Percentiles rank a stretch among this genome's conserved stretches.
These are phyloP conservation scores for Crenuchus spilurus DNA, from an alignment of 2,797 vertebrate genomes.

Conservation along the genomic window DNA sequence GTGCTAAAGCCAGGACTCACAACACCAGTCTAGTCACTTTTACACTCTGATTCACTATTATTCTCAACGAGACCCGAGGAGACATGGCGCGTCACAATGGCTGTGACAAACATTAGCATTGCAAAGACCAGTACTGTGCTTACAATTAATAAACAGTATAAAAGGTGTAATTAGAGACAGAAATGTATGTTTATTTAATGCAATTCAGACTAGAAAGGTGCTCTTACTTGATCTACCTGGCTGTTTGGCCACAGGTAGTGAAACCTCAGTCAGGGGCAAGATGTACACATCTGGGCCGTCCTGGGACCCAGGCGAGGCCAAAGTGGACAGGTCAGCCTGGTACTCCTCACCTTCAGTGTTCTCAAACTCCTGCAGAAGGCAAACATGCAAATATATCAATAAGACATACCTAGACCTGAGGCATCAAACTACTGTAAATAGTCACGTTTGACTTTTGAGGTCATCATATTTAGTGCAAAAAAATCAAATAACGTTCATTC, in stretches of 20 bases:
- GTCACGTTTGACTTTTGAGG: too few species aligned
- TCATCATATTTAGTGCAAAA: too few species aligned
- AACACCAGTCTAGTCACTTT: conserved; percentile 10
- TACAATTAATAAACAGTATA: too few species aligned
- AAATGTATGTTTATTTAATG: too few species aligned
- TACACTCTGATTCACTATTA: conserved; percentile 8
- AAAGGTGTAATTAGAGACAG: too few species aligned
- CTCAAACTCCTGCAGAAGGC: conserved; percentile 88
- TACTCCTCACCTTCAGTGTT: conserved; percentile 92
- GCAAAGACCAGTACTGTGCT: too few species aligned
- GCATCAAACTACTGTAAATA: too few species aligned
- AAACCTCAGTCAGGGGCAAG: conserved; percentile 94
- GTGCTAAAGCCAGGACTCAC: conserved; percentile 5
- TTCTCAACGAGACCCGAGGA: not conserved
- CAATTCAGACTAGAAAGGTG: too few species aligned
- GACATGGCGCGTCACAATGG: conserved; percentile 10
- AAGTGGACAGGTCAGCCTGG: conserved; percentile 83
- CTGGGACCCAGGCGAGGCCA: conserved; percentile 86
- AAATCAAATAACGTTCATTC: too few species aligned
- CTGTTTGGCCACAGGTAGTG: conserved; percentile 93
- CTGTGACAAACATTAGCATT: too few species aligned
- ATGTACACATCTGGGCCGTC: conserved; percentile 94
- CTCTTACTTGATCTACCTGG: conserved; percentile 92
- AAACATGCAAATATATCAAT: not conserved
- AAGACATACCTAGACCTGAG: too few species aligned